Evolutionary conservation across 1,140 invertebrate species (phyloP), one percentile per base, ranked within the genome.

Genomic region (Zaprionus inermis): DNA sequence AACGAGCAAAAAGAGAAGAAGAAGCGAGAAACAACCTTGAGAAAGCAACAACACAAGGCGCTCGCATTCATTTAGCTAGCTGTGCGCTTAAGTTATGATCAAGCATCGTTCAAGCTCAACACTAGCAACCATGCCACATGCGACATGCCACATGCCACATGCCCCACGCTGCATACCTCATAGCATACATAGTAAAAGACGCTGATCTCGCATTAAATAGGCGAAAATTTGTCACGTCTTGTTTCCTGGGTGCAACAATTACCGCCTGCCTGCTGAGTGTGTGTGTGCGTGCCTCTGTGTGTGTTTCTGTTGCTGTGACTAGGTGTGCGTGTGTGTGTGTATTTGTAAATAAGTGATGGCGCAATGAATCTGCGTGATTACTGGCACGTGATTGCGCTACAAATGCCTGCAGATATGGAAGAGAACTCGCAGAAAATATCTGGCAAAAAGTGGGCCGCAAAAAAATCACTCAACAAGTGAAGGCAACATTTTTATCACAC

Each of bases 331-430:
- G 24, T 28, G 24, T 28, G 20, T 20, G n/a, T 68, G 38, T 60
- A 61, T 55, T 68, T 72, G 78, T 66, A 81, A 81, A 85, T 85
- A 86, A 85, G 79, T 80, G 81, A 86, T 81, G 78, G 82, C 59
- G 81, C 81, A 86, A 85, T 86, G 82, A 85, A 86, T 86, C 77
- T 86, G 82, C 76, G 75, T 78, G 79, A 85, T 86, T 85, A 75
- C 61, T 73, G 75, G 71, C 75, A 85, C 81, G 81, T 85, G 81
- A 78, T 78, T 77, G 67, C 64, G 71, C 75, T 81, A 67, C 81
- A 81, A 85, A 85, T 72, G 81, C 63, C 71, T 59, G 9, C 41
- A 30, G 32, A 81, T 57, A 68, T 57, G 58, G 36, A n/a, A 32
- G 44, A n/a, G 16, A 46, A 10, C 11, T 34, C n/a, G 30, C 51